Conservation (phyloP, 2,113 vertebrate species). For the Dromaius novaehollandiae region DNA sequence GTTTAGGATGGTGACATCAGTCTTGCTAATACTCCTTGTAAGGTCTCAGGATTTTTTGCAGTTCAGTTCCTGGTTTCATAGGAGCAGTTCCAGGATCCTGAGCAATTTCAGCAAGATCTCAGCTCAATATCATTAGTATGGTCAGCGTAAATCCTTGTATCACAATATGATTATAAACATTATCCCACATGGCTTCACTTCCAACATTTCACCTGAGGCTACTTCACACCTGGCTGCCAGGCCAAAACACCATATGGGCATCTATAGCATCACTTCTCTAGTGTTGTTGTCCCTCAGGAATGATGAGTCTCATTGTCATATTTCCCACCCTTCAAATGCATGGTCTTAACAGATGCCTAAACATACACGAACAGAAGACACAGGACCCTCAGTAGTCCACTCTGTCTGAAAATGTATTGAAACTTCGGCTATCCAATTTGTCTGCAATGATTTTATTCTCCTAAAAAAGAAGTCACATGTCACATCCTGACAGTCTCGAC, state of each 20-base stretch:
- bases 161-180: not conserved
- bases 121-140: not conserved
- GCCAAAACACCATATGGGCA: rapidly evolving
- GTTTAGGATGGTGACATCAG: not conserved
- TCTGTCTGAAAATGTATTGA: not conserved
- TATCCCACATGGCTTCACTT: not conserved
- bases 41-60: not conserved
- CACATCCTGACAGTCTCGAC: not conserved
- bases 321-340: not conserved
- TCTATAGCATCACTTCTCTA: not conserved
- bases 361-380: not conserved
- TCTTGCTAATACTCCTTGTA: not conserved
- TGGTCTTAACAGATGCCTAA: not conserved
- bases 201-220: not conserved
- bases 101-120: not conserved
- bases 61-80: not conserved
- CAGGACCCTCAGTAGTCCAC: rapidly evolving
- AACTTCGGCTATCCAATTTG: not conserved
- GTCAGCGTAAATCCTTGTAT: not conserved
- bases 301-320: not conserved
- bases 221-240: not conserved
- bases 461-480: not conserved
- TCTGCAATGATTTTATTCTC: rapidly evolving
- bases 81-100: not conserved
- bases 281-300: rapidly evolving